These are phyloP conservation scores for Styela plicata DNA, from an alignment of 23 tunicate genomes.

Conservation along the genomic window DNA sequence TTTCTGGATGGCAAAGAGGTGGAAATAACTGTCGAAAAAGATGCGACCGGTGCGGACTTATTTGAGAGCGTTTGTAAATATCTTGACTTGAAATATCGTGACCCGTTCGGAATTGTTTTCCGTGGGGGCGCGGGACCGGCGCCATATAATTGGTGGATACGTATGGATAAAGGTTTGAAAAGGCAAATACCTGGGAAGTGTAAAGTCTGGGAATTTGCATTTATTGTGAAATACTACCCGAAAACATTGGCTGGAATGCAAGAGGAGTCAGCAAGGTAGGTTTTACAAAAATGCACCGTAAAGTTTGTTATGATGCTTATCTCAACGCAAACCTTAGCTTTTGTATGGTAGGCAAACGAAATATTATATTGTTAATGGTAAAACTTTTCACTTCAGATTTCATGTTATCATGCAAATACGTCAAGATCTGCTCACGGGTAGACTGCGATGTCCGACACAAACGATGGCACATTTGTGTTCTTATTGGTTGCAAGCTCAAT, in stretches of 20 bases:
- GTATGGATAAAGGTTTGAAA: conserved; percentile 49
- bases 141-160: conserved; percentile 80
- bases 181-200: conserved; percentile 76
- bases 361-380: too few relatives aligned
- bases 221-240: conserved; percentile 74
- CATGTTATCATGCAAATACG: conserved; percentile 48
- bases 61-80: conserved; percentile 70
- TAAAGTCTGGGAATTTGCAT: conserved; percentile 76
- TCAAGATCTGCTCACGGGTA: conserved; percentile 59
- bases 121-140: conserved; percentile 54
- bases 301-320: too few relatives aligned
- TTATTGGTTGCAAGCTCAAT: conserved; percentile 73
- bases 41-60: conserved; percentile 71
- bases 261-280: conserved; percentile 37
- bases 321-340: too few relatives aligned
- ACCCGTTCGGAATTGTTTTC: conserved; percentile 56
- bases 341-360: too few relatives aligned
- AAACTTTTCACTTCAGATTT: too few relatives aligned
- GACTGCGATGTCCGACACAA: conserved; percentile 49
- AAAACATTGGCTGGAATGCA: background rate
- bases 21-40: conserved; percentile 42
- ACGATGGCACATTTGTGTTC: conserved; percentile 59
- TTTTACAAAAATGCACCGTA: too few relatives aligned
- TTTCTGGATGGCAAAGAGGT: conserved; percentile 75
- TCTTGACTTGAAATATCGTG: conserved; percentile 36